Conservation (phyloP, 1,140 invertebrate genomes). For the Globodera ellingtonae region DNA sequence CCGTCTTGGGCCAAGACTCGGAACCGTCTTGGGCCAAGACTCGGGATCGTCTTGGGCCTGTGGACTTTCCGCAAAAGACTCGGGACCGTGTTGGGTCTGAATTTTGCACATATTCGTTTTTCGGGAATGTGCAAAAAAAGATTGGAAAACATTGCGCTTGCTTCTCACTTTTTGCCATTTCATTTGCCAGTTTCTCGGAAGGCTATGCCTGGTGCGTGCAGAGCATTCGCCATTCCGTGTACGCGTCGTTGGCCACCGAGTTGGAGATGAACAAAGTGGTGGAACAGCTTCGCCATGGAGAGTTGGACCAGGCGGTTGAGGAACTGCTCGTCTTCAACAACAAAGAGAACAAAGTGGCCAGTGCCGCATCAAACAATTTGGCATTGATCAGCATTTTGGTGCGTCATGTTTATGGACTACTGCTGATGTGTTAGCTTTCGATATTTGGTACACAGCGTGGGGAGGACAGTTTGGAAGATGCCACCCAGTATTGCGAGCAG, state of each 20-base stretch:
- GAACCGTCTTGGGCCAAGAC: too few species aligned
- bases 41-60: too few species aligned
- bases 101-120: too few species aligned
- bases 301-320: slow-evolving; percentile 79
- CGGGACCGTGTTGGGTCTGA: too few species aligned
- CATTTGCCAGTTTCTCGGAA: slow-evolving; percentile 72
- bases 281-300: slow-evolving; percentile 82
- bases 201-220: slow-evolving; percentile 73
- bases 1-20: too few species aligned
- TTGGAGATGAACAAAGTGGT: slow-evolving; percentile 91
- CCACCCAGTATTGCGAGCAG: slow-evolving; percentile 78
- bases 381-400: slow-evolving; percentile 86
- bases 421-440: neutral
- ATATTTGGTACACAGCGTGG: slow-evolving; percentile 49
- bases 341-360: slow-evolving; percentile 80
- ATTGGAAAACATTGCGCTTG: too few species aligned
- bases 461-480: slow-evolving; percentile 77
- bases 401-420: neutral
- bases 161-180: slow-evolving; percentile 66
- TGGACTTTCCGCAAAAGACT: too few species aligned
- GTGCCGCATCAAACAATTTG: slow-evolving; percentile 83
- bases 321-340: slow-evolving; percentile 86
- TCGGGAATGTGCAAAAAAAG: too few species aligned
- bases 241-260: slow-evolving; percentile 79
- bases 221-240: slow-evolving; percentile 77